These are phyloP conservation scores for Chelon labrosus DNA, from an alignment of 2,797 vertebrate genomes.

Conservation along the genomic window DNA sequence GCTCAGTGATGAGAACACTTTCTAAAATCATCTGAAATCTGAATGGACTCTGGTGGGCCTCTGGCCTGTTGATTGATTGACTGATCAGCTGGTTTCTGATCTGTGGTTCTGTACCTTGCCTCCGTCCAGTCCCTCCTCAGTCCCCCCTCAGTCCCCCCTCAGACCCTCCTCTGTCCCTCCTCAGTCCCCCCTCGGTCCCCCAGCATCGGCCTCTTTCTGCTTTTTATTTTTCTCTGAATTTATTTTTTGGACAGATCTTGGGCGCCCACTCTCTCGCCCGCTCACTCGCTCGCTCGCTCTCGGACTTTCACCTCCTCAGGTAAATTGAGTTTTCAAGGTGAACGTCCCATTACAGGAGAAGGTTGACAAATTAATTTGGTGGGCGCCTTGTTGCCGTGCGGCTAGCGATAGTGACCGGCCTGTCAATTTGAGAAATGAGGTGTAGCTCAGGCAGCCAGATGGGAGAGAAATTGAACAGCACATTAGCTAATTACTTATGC, in stretches of 20 bases:
- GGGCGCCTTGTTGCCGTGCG: conserved; percentile 83
- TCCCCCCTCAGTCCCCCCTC: background rate
- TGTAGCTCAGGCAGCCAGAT: conserved; percentile 82
- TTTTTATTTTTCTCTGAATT: conserved; percentile 38
- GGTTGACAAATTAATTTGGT: conserved; percentile 88
- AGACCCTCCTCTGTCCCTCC: conserved; percentile 3
- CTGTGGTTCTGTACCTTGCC: conserved; percentile 22
- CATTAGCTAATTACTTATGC: conserved; percentile 90
- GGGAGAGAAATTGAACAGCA: conserved; percentile 85
- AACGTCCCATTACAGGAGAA: conserved; percentile 87
- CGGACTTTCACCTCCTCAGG: conserved; percentile 74
- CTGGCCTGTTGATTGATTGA: no score
- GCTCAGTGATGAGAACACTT: no score
- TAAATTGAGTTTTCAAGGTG: conserved; percentile 91
- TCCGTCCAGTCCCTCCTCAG: background rate
- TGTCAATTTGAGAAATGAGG: conserved; percentile 89
- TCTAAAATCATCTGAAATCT: no score
- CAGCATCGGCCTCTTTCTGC: conserved; percentile 37
- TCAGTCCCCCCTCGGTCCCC: conserved; percentile 7
- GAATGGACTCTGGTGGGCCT: no score
- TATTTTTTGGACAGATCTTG: conserved; percentile 55
- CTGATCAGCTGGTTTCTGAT: no score
- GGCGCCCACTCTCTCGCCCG: background rate
- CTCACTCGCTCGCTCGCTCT: conserved; percentile 9
- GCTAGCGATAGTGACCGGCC: conserved; percentile 84